These are phyloP conservation scores for Sprattus sprattus DNA, from an alignment of 2,113 vertebrate genomes.

Conservation along the genomic window DNA sequence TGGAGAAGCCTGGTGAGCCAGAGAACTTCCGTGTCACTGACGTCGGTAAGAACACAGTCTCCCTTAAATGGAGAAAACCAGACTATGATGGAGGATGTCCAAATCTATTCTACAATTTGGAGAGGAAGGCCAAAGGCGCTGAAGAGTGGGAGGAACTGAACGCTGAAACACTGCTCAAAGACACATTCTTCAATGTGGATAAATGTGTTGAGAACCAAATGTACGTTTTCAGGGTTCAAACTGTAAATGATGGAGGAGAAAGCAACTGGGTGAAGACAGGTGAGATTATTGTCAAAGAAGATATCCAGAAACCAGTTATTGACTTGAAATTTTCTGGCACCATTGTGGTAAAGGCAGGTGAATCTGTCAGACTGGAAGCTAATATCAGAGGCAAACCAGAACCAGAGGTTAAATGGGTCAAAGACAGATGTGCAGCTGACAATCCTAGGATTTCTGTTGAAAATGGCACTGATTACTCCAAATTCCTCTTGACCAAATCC, in stretches of 20 bases:
- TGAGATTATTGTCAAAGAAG: constrained; percentile 91
- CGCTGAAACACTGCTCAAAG: constrained; percentile 76
- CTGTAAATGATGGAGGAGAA: constrained; percentile 92
- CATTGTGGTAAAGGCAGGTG: constrained; percentile 90
- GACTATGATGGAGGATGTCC: constrained; percentile 96
- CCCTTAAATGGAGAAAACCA: constrained; percentile 90
- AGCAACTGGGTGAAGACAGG: constrained; percentile 91
- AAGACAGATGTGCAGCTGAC: constrained; percentile 89
- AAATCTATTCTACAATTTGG: constrained; percentile 89
- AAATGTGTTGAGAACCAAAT: constrained; percentile 89
- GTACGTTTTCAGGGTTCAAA: constrained; percentile 91
- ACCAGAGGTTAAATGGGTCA: constrained; percentile 90
- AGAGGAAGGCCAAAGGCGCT: constrained; percentile 85
- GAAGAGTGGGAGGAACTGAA: constrained; percentile 88
- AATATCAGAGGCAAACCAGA: constrained; percentile 92
- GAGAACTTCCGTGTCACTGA: constrained; percentile 94
- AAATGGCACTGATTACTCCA: constrained; percentile 83
- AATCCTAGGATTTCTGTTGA: constrained; percentile 90
- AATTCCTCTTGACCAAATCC: constrained; percentile 87
- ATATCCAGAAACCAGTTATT: constrained; percentile 91
- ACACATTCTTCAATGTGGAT: constrained; percentile 91
- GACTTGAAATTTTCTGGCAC: constrained; percentile 88
- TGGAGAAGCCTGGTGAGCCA: constrained; percentile 92
- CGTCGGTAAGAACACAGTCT: constrained; percentile 88
- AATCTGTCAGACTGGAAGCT: constrained; percentile 91